Evolutionary conservation across 2,888 invertebrate species (phyloP), one percentile per base, ranked within the genome.

Genomic region (Dynastes hyllus): DNA sequence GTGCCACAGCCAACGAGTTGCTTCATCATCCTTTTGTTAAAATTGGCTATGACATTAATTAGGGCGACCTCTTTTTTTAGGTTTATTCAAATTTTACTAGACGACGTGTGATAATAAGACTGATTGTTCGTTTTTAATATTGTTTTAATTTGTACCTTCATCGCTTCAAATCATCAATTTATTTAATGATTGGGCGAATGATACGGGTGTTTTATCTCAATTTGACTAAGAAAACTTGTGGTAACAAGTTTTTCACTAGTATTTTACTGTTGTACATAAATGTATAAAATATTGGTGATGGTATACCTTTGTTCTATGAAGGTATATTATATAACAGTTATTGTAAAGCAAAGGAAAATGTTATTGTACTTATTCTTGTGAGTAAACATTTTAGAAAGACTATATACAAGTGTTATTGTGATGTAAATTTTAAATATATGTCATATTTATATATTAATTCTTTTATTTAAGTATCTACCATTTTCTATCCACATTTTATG

Each of bases 1-100:
- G 98, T 61, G 93, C 94, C 51, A 91, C 93, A 0, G 96, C 96
- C 0, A 90, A 91, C 55, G 91, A 93, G 82, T 92, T 98, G 50
- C 90, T 94, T 13, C 91, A 93, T 82, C 95, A 96, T 85, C 92
- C 93, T 82, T 98, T 98, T 87, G 93, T 95, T 82, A 93, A 93
- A 91, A 92, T 92, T 45, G 88, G 87, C 37, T 87, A 88, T 78
- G 87, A 87, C 55, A 22, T 73, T n/a, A 58, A 45, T 58, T 40
- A 40, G 22, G 13, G 13, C 40, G n/a, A 65, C 40, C 8, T 16
- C 66, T 13, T 40, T 37, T 16, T 29, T 53, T 51, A 11, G 29
- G 32, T 4, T 53, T n/a, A 73, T 32, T 40, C 50, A 55, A 71
- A 71, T 16, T 73, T 58, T 27, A 55, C 37, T 29, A 16, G 40